Base-by-base conservation (phyloP, 64 coral and sea anemone species). In the Montipora cactus region DNA sequence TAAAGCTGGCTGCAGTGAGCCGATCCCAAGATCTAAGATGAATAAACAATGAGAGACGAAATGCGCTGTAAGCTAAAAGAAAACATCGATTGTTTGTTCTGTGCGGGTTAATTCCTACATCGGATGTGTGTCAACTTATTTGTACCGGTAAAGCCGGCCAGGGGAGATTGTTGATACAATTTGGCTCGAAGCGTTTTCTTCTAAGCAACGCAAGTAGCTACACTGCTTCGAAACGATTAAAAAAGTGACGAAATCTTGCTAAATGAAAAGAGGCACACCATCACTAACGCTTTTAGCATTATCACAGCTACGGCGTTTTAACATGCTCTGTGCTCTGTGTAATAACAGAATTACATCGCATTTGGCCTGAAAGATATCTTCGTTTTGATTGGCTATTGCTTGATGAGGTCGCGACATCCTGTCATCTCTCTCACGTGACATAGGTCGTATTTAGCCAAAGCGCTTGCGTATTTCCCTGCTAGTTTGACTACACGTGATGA, bases 341-440 rank as follows among this genome's bases (percentile, higher is more conserved):
- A 90, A 95, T 89, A 95, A 95, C 93, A 90, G 90, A 95, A 95
- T 95, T 95, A 95, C 88, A 79, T 95, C 86, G 78, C 93, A 90
- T 90, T 61, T 52, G 90, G 88, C 73, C 90, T 90, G 84, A 66
- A 86, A 86, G 66, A 78, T 22, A 86, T 81, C 48, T 70, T 69
- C 44, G 15, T 50, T 44, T 46, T 83, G 87, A 95, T 95, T 95
- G 93, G 93, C 71, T 71, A 23, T 68, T 70, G 55, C 83, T 88
- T 90, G 81, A 89, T 90, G 67, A 88, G 89, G 93, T 90, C 67
- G 59, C 79, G 61, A 66, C 49, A 46, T 90, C 83, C 93, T 90
- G 82, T 86, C 82, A 94, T 25, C 87, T 90, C 1, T 57, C 79
- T 81, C 93, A 90, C 93, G 93, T 95, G 93, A 95, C 93, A 77